Conservation (phyloP, 1,140 invertebrate species). For the Acromyrmex echinatior region DNA sequence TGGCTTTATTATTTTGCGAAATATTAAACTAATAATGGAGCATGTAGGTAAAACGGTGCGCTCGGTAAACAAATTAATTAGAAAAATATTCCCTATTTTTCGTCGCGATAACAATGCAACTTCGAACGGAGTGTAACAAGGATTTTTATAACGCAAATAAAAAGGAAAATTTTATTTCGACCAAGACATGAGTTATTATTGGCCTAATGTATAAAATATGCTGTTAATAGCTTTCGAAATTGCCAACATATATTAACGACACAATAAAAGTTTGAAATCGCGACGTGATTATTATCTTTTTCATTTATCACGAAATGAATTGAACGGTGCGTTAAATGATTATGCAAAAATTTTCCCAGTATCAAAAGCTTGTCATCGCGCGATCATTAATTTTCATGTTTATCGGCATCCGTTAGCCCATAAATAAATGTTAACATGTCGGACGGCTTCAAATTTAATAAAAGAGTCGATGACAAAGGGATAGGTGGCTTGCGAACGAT, state of each 20-base stretch:
- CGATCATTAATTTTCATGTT: slow-evolving; percentile 61
- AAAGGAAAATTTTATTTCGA: slow-evolving; percentile 4
- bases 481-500: slow-evolving; percentile 25
- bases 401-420: slow-evolving; percentile 54
- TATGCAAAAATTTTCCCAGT: slow-evolving; percentile 29
- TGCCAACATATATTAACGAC: too few relatives aligned
- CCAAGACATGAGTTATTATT: neutral
- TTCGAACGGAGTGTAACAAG: neutral
- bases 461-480: slow-evolving; percentile 50
- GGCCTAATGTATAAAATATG: neutral
- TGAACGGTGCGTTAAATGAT: slow-evolving; percentile 31
- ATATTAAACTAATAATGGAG: slow-evolving; percentile 37
- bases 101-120: neutral
- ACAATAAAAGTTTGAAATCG: slow-evolving; percentile 8
- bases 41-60: neutral
- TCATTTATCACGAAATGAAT: slow-evolving; percentile 18
- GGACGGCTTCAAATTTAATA: slow-evolving; percentile 51
- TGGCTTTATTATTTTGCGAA: slow-evolving; percentile 32
- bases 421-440: slow-evolving; percentile 53
- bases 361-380: slow-evolving; percentile 44
- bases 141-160: neutral
- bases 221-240: neutral
- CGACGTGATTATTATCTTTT: slow-evolving; percentile 34
- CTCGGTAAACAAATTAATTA: slow-evolving; percentile 45
- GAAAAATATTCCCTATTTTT: slow-evolving; percentile 28